Base-by-base conservation (phyloP, 2,888 invertebrate genomes). In the Polydrusus cervinus region DNA sequence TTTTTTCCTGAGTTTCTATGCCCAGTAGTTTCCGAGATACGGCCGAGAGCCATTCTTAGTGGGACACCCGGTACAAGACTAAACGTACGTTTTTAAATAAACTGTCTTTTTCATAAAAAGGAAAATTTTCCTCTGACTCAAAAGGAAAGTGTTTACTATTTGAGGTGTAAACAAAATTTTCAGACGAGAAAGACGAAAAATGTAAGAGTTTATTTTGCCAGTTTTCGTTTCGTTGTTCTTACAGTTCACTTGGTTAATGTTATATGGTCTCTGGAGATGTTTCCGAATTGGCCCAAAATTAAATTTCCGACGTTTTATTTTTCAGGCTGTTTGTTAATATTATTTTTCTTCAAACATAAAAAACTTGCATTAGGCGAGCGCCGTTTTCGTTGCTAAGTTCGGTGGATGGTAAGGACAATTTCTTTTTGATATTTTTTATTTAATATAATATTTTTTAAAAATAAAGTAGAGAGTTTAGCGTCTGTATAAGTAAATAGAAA, bases 131-230 rank as follows among this genome's bases (percentile, higher is more conserved):
- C 20, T 25, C 3, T 20, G 20, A 10, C 16, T 11, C 10, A 51
- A 10, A 9, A n/a, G 7, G 20, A 20, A 20, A 51, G 20, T 8
- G 20, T 18, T 20, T 18, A 51, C 51, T 51, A 51, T 51, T 51
- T 25, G 51, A 51, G 51, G 51, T 51, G 51, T 25, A 51, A 51
- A 51, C 51, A 51, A 51, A 51, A 20, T 51, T 18, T 51, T 11
- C 20, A 3, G 16, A 49, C 16, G 16, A 51, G 20, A 49, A 51
- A 25, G 20, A 20, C 51, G 51, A 51, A 51, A 49, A 20, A 51
- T 51, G 51, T 10, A 20, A 51, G 20, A 51, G 9, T 51, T 51
- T 51, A 51, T 51, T 51, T 51, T 51, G 51, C 51, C 51, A 51
- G 25, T 25, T 51, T 25, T 20, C 18, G 2, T 51, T 25, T 6